Evolutionary conservation across 2,797 vertebrate genomes (phyloP).

Genomic region (Peromyscus aztecus): DNA sequence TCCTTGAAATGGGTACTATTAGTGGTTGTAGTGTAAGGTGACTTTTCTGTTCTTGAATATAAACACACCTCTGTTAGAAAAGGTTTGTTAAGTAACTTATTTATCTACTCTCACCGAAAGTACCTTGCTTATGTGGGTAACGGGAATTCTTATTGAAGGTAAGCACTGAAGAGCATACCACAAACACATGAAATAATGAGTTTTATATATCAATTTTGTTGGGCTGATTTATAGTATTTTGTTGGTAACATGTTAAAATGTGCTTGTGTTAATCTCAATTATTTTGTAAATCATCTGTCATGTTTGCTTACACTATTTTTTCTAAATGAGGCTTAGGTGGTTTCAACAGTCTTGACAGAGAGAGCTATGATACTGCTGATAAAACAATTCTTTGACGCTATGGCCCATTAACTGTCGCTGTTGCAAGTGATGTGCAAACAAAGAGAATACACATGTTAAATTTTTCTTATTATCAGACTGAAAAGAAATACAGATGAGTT

Average conservation of each 20-base stretch:
- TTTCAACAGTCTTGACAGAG: background rate
- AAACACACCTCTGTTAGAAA: background rate
- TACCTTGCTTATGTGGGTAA: background rate
- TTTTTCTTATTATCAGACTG: background rate
- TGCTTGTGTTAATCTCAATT: background rate
- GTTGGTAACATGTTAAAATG: background rate
- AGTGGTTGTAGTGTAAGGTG: background rate
- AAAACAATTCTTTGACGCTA: background rate
- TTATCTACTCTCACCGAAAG: background rate
- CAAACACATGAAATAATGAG: background rate
- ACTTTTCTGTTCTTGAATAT: slow-evolving; percentile 41
- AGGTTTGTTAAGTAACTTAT: background rate
- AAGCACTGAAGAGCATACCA: background rate
- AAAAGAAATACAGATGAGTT: background rate
- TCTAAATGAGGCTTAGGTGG: slow-evolving; percentile 23
- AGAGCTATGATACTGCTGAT: background rate
- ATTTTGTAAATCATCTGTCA: slow-evolving; percentile 22
- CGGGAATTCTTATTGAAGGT: background rate
- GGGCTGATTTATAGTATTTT: background rate
- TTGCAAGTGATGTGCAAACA: background rate
- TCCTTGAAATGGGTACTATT: background rate
- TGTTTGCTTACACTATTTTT: slow-evolving; percentile 7
- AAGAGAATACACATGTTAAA: background rate
- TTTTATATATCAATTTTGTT: background rate
- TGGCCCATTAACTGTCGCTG: slow-evolving; percentile 24